Evolutionary conservation across 2,113 vertebrate species (phyloP), one percentile per base, ranked within the genome.

Genomic region (Tetrax tetrax): DNA sequence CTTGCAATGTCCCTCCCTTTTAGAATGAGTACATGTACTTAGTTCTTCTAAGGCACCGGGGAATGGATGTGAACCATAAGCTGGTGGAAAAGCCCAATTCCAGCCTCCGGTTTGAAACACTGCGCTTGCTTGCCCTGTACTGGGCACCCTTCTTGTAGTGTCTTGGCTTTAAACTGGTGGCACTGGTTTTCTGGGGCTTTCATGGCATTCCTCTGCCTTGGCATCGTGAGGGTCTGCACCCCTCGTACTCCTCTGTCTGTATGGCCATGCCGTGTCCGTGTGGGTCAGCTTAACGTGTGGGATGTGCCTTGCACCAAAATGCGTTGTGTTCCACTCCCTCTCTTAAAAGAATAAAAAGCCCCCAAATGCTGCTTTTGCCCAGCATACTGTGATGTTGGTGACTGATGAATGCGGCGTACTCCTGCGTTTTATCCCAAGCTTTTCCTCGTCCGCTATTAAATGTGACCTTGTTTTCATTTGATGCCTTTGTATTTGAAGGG

Each of bases 231-330:
- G 35, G 31, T 28, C 53, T 3, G 2, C 35, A 41, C 45, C 4
- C 54, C 63, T n/a, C 4, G 9, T 56, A 3, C 37, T 63, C 14
- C 35, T 69, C 37, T 20, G 4, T 22, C 19, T 8, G 12, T 61
- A 2, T 3, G 11, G n/a, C 6, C 3, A 2, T 81, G 48, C 38
- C 0, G 0, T 31, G 19, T 78, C 24, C 2, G 0, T 8, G 35
- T 14, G 64, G 29, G 25, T 84, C 83, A 63, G 56, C 60, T 56
- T 45, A 53, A 59, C 18, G 11, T 8, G 22, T 38, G 61, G 45
- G 35, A 37, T 1, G 5, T 19, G 23, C 37, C 23, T 54, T 65
- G 70, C 38, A 14, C 57, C 4, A 2, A 92, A 88, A 80, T 35
- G 5, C n/a, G 1, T 79, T 91, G 63, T 88, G 43, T 77, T 88